Percentiles rank a stretch among this genome's conserved stretches.
Conservation (phyloP, 2,888 invertebrate species). For the Diogma glabrata region DNA sequence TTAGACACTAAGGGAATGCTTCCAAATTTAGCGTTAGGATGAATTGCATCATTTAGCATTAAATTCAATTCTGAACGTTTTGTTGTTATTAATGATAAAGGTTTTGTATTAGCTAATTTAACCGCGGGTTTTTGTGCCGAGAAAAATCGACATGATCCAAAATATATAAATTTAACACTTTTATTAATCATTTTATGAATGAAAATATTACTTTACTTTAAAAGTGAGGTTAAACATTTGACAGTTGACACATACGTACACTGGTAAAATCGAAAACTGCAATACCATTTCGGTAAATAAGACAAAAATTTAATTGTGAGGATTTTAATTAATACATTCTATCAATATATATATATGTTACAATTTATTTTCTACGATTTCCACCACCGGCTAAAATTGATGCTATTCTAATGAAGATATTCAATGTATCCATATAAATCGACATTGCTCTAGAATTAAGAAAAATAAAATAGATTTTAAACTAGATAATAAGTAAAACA, state of each 20-base stretch:
- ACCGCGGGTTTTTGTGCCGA: background rate
- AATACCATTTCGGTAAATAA: too few species aligned
- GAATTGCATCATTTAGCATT: constrained; percentile 35
- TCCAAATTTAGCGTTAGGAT: constrained; percentile 46
- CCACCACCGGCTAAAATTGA: constrained; percentile 73
- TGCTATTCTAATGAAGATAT: constrained; percentile 92
- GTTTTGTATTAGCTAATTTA: too few species aligned
- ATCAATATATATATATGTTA: background rate
- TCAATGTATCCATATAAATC: constrained; percentile 89
- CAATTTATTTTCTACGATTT: constrained; percentile 50
- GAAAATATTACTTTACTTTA: too few species aligned
- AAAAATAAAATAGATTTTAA: too few species aligned
- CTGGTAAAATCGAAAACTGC: too few species aligned
- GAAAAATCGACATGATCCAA: too few species aligned
- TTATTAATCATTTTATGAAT: too few species aligned
- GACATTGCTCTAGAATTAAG: constrained; percentile 67
- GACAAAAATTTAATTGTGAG: too few species aligned
- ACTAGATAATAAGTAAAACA: too few species aligned
- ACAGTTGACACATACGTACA: too few species aligned
- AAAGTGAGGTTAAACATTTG: too few species aligned
- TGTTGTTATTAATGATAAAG: constrained; percentile 27
- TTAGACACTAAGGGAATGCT: constrained; percentile 61
- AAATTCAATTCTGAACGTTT: constrained; percentile 54
- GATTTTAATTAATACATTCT: background rate
- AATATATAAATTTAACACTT: too few species aligned